These are phyloP conservation scores for Meandrina meandrites DNA, from an alignment of 92 coral and sea anemone species.

Conservation along the genomic window DNA sequence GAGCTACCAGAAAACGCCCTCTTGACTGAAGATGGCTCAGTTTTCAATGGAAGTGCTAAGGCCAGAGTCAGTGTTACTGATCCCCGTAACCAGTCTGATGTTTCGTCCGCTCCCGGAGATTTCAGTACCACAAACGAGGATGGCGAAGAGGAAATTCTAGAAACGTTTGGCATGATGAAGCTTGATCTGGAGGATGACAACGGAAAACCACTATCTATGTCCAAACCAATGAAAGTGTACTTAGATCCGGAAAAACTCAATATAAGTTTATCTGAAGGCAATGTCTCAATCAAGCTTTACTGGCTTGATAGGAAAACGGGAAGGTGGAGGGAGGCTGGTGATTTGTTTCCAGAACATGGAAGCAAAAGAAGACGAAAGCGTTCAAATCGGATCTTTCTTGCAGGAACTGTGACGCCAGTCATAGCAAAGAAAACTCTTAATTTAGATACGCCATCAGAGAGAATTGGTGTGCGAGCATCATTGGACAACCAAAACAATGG, in stretches of 20 bases:
- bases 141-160: conserved; percentile 58
- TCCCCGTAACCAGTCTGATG: conserved; percentile 61
- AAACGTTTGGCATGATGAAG: conserved; percentile 62
- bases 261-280: neutral
- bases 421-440: neutral
- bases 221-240: conserved; percentile 37
- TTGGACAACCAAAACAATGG: no score
- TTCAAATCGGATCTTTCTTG: neutral
- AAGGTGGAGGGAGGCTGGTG: conserved; percentile 41
- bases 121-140: conserved; percentile 52
- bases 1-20: conserved; percentile 57
- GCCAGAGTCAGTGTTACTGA: conserved; percentile 43
- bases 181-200: conserved; percentile 49
- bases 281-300: conserved; percentile 46
- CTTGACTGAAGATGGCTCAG: conserved; percentile 48
- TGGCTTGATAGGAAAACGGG: conserved; percentile 66
- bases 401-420: neutral
- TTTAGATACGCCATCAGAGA: neutral
- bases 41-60: conserved; percentile 56
- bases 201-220: conserved; percentile 47
- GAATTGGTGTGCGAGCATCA: no score
- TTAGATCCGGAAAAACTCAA: conserved; percentile 63
- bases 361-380: neutral
- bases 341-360: neutral
- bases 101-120: conserved; percentile 68